Base-by-base conservation (phyloP, 2,113 vertebrate species). In the Panthera tigris region DNA sequence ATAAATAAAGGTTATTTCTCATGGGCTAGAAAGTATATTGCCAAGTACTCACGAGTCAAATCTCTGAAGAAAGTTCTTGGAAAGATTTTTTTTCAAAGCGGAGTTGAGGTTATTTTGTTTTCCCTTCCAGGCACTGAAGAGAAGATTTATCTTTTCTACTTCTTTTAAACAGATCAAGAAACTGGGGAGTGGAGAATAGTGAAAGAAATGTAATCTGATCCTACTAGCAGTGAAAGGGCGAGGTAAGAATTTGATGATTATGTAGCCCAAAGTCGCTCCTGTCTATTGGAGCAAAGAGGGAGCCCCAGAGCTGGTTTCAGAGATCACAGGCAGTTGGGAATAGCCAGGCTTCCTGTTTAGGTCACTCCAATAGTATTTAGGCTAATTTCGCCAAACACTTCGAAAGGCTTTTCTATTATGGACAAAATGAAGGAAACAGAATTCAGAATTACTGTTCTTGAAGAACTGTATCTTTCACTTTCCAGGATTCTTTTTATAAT, bases 31-130 rank as follows among this genome's bases (percentile, higher is more conserved):
- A 89, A 95, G 27, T 41, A 52, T 92, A n/a, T 36, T 69, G 61
- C 78, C 84, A 88, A 98, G 94, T 98, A 98, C 99, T 99, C 97
- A 99, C 98, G 89, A 73, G 89, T 69, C 21, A 92, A 97, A 95
- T 95, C 96, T 95, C 97, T 96, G 96, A 95, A 93, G 97, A 98
- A 97, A 81, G 93, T 13, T 98, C 93, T 73, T 73, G 94, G 57
- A 95, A 96, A 97, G 97, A 97, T 91, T 93, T 91, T 88, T 87
- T 89, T 96, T 96, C 89, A 92, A 79, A 97, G 91, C 23, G 5
- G n/a, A 36, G 96, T 91, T 71, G 96, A 69, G 2, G 29, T 31
- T 7, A 82, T 66, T 91, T 79, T 93, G 94, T 93, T 91, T 96
- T 97, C 81, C 61, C 39, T 96, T 48, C 1, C 33, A 48, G 19